Evolutionary conservation across 1,140 invertebrate genomes (phyloP).

Genomic region (Goniozus legneri): DNA sequence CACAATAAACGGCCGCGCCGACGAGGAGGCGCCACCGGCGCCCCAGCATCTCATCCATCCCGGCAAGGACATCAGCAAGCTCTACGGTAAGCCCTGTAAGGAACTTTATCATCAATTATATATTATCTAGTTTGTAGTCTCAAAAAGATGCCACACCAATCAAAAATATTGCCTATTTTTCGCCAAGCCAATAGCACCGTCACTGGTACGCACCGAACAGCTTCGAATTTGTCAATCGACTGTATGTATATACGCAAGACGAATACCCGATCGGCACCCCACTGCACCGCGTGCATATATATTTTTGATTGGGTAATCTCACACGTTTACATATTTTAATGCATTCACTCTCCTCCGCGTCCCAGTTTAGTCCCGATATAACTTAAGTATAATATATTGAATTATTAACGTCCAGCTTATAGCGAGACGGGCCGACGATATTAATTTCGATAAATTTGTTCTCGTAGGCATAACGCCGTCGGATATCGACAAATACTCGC

Average conservation of each 20-base stretch:
- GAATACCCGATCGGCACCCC: too few relatives aligned
- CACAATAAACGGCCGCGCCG: conserved; percentile 77
- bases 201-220: too few relatives aligned
- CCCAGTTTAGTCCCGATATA: too few relatives aligned
- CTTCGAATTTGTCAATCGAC: too few relatives aligned
- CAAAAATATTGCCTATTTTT: too few relatives aligned
- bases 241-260: too few relatives aligned
- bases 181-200: conserved; percentile 2
- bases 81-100: conserved; percentile 58
- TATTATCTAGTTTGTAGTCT: conserved; percentile 19
- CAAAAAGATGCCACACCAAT: too few relatives aligned
- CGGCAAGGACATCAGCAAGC: conserved; percentile 81
- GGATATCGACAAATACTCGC: conserved; percentile 95
- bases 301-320: too few relatives aligned
- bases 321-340: background rate
- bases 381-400: too few relatives aligned
- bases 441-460: conserved; percentile 7
- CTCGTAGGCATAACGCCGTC: conserved; percentile 79
- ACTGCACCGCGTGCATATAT: too few relatives aligned
- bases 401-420: too few relatives aligned
- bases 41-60: conserved; percentile 75
- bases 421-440: too few relatives aligned
- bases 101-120: background rate
- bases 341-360: background rate
- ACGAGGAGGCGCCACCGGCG: conserved; percentile 67